Evolutionary conservation across 2,888 invertebrate species (phyloP), one percentile per base, ranked within the genome.

Genomic region (Achlya flavicornis): DNA sequence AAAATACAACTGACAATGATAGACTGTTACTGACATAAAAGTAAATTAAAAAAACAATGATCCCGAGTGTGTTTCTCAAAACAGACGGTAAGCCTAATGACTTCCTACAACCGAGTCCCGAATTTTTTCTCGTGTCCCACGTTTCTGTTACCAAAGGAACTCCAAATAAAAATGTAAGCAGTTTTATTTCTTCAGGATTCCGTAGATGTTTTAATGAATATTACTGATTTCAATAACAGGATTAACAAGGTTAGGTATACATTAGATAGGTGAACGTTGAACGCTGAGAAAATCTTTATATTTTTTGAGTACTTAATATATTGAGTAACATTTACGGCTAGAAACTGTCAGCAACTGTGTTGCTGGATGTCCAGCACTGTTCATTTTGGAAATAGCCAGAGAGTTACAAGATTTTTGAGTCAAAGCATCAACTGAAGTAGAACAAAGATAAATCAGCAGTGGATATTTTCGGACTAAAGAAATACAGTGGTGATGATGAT

Each of bases 41-140:
- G 41, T 65, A 65, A 67, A 67, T 33, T 58, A 70, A 67, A 16
- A 26, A 14, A 62, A 11, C 4, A 12, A 11, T 7, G 58, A 32
- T 65, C 16, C 59, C 63, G 57, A 69, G 59, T 19, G 41, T 76
- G 73, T 78, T 68, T 66, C 58, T 64, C 62, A 70, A 58, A 66
- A 53, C 41, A 53, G 53, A 53, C 53, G 19, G n/a, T n/a, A 46
- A 7, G 6, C 68, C 74, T 66, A 76, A 74, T 67, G 63, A 76
- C 74, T 82, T 79, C 81, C 83, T 76, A 70, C 35, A 64, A 35
- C 38, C 67, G 75, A 66, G 69, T 64, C 66, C 71, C 64, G 64
- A 76, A 73, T 75, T 77, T 74, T 66, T 65, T 64, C 33, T 57
- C 64, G 67, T 75, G 72, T 80, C 80, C 74, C 81, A 83, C 80